Percentiles rank a stretch among this genome's conserved stretches.
Conservation (phyloP, 2,113 vertebrate genomes). For the Machaerirhynchus nigripectus region DNA sequence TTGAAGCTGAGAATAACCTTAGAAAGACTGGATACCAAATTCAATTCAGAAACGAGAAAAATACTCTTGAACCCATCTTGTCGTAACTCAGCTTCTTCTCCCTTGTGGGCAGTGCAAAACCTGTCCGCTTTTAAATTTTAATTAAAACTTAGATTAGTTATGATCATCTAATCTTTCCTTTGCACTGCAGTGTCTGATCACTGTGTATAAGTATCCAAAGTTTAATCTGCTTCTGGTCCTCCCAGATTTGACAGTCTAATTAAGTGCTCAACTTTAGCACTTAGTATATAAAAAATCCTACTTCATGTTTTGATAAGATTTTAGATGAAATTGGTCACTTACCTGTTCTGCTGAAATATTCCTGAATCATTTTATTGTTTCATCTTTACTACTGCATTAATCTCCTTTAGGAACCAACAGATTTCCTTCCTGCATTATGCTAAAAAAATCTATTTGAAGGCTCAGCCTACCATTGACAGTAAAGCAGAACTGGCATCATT, state of each 20-base stretch:
- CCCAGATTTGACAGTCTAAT: constrained; percentile 55
- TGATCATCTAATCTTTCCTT: constrained; percentile 52
- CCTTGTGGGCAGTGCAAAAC: constrained; percentile 11
- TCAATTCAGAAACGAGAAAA: constrained; percentile 23
- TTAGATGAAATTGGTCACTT: constrained; percentile 21
- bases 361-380: neutral
- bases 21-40: neutral
- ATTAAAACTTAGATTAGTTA: constrained; percentile 63
- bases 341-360: neutral
- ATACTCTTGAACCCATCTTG: neutral
- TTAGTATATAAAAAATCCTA: constrained; percentile 16
- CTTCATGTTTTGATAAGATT: constrained; percentile 17
- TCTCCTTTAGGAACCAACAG: neutral
- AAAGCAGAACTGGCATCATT: neutral
- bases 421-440: neutral
- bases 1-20: neutral
- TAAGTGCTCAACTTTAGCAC: constrained; percentile 39
- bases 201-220: constrained; percentile 8
- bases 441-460: neutral
- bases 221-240: constrained; percentile 60
- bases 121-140: constrained; percentile 50
- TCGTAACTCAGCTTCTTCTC: neutral
- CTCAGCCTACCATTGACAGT: neutral
- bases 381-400: neutral
- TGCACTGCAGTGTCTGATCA: constrained; percentile 28